Percentiles rank a stretch among this genome's conserved stretches.
Evolutionary conservation across 2,888 invertebrate species (phyloP).

Genomic region (Agrilus mali): DNA sequence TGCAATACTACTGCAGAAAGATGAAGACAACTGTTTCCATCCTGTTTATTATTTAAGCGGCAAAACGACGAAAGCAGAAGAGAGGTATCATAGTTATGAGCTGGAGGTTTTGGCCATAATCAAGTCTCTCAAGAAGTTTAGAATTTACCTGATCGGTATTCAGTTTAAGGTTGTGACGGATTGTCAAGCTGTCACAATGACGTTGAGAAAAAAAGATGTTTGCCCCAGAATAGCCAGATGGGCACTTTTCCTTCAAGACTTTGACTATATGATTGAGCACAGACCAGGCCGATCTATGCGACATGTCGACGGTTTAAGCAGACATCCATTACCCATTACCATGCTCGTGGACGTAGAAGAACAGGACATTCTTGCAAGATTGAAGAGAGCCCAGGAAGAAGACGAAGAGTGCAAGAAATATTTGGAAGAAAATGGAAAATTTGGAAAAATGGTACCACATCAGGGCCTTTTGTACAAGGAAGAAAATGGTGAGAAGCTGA

Average conservation of each 20-base stretch:
- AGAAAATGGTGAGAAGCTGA: too few relatives aligned
- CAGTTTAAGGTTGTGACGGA: conserved; percentile 24
- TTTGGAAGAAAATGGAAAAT: too few relatives aligned
- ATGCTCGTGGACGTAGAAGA: background rate
- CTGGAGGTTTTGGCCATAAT: conserved; percentile 25
- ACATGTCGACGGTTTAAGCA: conserved; percentile 20
- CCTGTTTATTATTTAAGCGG: conserved; percentile 19
- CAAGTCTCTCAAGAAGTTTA: conserved; percentile 22
- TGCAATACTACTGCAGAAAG: too few relatives aligned
- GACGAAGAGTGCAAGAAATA: too few relatives aligned
- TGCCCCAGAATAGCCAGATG: conserved; percentile 21
- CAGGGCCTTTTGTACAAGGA: too few relatives aligned
- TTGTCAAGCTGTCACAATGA: conserved; percentile 22
- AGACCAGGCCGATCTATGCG: conserved; percentile 16
- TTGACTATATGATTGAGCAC: conserved; percentile 18
- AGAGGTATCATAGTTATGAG: conserved; percentile 23
- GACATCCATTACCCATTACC: conserved; percentile 11
- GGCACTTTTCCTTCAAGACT: conserved; percentile 21
- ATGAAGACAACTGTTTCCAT: too few relatives aligned
- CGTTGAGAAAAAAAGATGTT: conserved; percentile 23
- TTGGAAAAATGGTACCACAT: too few relatives aligned
- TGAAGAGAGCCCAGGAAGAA: background rate
- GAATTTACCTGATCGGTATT: conserved; percentile 21
- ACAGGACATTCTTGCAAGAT: background rate
- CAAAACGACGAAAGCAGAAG: conserved; percentile 21